These are phyloP conservation scores for Drosophila incognita DNA, from an alignment of 2,888 invertebrate genomes.

Conservation along the genomic window DNA sequence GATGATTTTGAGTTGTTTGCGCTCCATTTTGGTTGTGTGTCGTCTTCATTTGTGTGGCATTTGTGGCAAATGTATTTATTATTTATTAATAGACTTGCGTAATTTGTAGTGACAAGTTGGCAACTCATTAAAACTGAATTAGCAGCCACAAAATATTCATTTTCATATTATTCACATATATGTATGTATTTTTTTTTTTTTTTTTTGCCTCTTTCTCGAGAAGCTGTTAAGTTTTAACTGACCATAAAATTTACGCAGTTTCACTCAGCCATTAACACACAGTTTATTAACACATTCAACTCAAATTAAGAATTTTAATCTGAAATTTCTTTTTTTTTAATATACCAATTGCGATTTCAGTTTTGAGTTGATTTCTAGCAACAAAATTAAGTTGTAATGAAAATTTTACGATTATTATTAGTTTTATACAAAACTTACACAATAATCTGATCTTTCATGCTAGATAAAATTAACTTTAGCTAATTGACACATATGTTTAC, in stretches of 20 bases:
- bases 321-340: not conserved
- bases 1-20: constrained; percentile 9
- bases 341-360: not conserved
- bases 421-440: too few relatives aligned
- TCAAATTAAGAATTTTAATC: constrained; percentile 2
- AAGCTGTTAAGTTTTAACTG: constrained; percentile 40
- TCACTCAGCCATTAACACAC: constrained; percentile 26
- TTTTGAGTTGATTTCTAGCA: not conserved
- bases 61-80: constrained; percentile 67
- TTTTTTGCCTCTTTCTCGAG: not conserved
- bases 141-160: constrained; percentile 28
- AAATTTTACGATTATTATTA: not conserved
- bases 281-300: constrained; percentile 23
- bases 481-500: not conserved
- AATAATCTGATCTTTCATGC: too few relatives aligned
- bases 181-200: not conserved
- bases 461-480: too few relatives aligned
- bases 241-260: constrained; percentile 44
- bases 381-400: not conserved
- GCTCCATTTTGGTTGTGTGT: constrained; percentile 38
- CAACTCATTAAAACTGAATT: constrained; percentile 73
- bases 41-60: constrained; percentile 49
- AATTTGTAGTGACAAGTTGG: constrained; percentile 77
- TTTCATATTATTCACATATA: constrained; percentile 2
- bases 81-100: constrained; percentile 74